A percentile compares a stretch with the other conserved stretches of the same genome.
phyloP scores from a whole-genome alignment of 2,888 invertebrate genomes.

The Iphiclides podalirius region DNA sequence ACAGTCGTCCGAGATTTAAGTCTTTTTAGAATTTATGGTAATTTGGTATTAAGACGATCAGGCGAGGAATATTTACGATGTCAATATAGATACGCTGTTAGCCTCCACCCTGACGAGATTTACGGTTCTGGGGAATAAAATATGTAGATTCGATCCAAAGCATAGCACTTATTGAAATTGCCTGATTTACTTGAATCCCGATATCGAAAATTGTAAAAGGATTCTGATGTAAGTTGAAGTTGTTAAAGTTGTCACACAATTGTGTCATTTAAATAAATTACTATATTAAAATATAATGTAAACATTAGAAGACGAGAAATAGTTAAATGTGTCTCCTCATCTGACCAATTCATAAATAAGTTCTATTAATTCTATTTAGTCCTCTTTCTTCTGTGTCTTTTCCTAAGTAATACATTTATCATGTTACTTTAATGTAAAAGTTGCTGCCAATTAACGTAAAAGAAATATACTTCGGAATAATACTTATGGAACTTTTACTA shows the following conservation, averaged over 20 bases:
- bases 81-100: constrained; percentile 54
- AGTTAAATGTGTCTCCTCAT: no score
- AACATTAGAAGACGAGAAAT: no score
- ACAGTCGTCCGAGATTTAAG: constrained; percentile 14
- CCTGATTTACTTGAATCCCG: constrained; percentile 72
- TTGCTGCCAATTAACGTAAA: no score
- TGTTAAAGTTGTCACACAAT: neutral
- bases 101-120: constrained; percentile 48
- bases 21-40: constrained; percentile 37
- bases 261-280: neutral
- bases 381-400: no score
- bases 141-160: constrained; percentile 66
- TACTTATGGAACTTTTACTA: no score
- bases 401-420: no score
- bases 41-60: constrained; percentile 41
- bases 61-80: constrained; percentile 60
- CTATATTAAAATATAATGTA: neutral
- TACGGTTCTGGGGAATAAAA: constrained; percentile 61
- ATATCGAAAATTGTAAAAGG: constrained; percentile 38
- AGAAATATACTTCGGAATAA: no score
- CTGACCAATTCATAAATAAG: no score
- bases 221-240: constrained; percentile 25
- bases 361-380: no score
- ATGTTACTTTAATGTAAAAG: no score
- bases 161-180: constrained; percentile 75